Evolutionary conservation across 2,113 vertebrate genomes (phyloP).

Genomic region (Apteryx owenii): DNA sequence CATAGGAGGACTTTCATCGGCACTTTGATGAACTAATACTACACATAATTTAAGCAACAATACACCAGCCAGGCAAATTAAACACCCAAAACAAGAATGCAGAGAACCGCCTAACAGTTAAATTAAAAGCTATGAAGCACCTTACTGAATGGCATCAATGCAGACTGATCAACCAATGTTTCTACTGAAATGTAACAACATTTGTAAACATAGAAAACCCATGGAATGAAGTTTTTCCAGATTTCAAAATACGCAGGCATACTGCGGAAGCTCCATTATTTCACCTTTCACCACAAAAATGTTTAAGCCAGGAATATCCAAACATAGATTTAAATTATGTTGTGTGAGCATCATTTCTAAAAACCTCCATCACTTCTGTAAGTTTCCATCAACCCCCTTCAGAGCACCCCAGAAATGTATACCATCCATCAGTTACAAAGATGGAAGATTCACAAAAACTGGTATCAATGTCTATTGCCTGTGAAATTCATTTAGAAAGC

Average conservation of each 20-base stretch:
- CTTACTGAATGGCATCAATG: accelerated
- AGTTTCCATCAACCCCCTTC: not conserved
- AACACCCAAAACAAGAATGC: not conserved
- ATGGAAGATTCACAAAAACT: not conserved
- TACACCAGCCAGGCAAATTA: not conserved
- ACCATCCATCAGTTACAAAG: not conserved
- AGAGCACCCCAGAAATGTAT: not conserved
- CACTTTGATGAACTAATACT: not conserved
- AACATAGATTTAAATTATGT: not conserved
- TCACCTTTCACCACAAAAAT: not conserved
- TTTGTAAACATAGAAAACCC: not conserved
- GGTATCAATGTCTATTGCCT: not conserved
- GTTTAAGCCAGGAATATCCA: not conserved
- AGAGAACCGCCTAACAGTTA: not conserved
- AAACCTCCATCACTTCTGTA: not conserved
- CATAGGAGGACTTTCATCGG: not conserved
- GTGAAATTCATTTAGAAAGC: not conserved
- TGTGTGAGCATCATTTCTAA: not conserved
- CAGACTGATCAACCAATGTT: not conserved
- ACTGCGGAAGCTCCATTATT: not conserved
- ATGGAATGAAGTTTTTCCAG: not conserved
- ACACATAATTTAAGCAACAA: not conserved
- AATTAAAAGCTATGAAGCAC: not conserved
- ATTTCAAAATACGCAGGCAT: not conserved
- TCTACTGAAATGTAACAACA: not conserved